Conservation (phyloP, 1,140 invertebrate species). For the Drosophila albomicans region DNA sequence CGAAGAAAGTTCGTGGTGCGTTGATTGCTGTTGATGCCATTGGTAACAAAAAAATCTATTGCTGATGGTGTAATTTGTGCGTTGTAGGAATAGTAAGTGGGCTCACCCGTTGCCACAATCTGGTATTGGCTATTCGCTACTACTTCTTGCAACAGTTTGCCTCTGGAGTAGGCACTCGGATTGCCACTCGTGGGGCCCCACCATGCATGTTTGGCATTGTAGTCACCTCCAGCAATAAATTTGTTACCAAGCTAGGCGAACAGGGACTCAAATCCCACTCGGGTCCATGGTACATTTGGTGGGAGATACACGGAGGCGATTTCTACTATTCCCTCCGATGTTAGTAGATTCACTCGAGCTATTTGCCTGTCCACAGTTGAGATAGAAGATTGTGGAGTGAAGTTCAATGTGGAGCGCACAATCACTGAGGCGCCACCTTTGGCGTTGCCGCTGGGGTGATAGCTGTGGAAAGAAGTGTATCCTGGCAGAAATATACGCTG, state of each 20-base stretch:
- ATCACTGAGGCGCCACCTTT: background rate
- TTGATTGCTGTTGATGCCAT: background rate
- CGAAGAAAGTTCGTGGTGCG: constrained; percentile 1
- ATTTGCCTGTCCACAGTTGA: background rate
- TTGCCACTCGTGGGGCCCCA: background rate
- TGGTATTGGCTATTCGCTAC: constrained; percentile 10
- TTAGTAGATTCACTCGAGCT: too few species aligned
- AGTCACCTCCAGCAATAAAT: too few species aligned
- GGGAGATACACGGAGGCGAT: too few species aligned
- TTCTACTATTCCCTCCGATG: too few species aligned
- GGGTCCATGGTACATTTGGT: too few species aligned
- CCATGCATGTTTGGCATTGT: background rate
- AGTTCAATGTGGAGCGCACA: background rate
- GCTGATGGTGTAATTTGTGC: background rate
- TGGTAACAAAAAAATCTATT: background rate
- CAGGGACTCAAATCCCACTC: too few species aligned
- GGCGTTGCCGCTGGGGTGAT: background rate
- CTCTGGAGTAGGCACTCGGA: background rate
- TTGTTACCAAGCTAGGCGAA: too few species aligned
- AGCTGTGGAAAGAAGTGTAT: too few species aligned
- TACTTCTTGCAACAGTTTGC: constrained; percentile 13
- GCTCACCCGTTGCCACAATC: constrained; percentile 1
- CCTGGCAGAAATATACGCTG: background rate
- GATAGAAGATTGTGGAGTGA: background rate
- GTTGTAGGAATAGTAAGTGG: background rate